Evolutionary conservation across 2,113 vertebrate genomes (phyloP).

Genomic region (Acanthisitta chloris): DNA sequence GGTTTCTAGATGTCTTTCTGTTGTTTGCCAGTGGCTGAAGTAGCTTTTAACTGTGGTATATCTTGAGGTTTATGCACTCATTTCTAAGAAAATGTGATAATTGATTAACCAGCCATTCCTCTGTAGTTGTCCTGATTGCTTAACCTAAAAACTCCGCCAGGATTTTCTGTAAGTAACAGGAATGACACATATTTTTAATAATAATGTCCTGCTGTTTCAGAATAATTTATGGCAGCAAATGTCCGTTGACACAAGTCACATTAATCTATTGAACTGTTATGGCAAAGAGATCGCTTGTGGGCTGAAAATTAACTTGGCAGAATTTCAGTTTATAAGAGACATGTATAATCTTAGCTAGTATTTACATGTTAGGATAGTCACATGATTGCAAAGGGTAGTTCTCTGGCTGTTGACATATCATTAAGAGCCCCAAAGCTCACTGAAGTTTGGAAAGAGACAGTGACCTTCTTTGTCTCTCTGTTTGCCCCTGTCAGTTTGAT

Average conservation of each 20-base stretch:
- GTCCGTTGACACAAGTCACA: conserved; percentile 43
- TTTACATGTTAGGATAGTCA: not conserved
- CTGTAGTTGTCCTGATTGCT: conserved; percentile 52
- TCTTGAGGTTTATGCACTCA: conserved; percentile 67
- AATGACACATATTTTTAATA: conserved; percentile 45
- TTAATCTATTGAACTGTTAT: conserved; percentile 37
- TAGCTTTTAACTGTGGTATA: conserved; percentile 56
- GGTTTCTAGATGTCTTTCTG: conserved; percentile 65
- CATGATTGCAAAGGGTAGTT: not conserved
- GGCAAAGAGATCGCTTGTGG: not conserved
- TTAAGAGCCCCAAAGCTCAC: not conserved
- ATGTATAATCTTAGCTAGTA: not conserved
- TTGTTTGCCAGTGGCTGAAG: conserved; percentile 69
- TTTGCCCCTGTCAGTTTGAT: not conserved
- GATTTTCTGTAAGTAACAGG: conserved; percentile 61
- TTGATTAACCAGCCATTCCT: conserved; percentile 59
- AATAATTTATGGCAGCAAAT: conserved; percentile 52
- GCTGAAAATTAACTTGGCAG: conserved; percentile 35
- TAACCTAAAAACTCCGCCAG: conserved; percentile 57
- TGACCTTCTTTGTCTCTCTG: not conserved
- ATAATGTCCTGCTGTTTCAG: conserved; percentile 24
- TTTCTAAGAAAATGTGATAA: conserved; percentile 77
- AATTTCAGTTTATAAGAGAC: conserved; percentile 14
- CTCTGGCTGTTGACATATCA: not conserved
- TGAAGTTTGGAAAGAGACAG: not conserved